Evolutionary conservation across 2,113 vertebrate genomes (phyloP).

Genomic region (Gasterosteus nipponicus): DNA sequence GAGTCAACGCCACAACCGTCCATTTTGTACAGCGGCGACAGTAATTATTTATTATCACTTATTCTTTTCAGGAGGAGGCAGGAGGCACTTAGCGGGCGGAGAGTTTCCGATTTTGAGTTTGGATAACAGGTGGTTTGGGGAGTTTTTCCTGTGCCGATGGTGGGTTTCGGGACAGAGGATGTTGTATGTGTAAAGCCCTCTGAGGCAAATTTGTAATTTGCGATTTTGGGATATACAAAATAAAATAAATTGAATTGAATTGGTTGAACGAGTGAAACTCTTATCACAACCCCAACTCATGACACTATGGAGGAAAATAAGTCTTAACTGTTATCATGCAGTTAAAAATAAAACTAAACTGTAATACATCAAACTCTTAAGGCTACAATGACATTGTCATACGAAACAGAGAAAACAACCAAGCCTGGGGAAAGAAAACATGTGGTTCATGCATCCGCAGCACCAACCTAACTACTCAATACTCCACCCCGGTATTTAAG

Average conservation of each 20-base stretch:
- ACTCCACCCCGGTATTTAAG: slow-evolving; percentile 20
- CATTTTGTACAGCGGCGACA: slow-evolving; percentile 67
- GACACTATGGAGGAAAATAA: slow-evolving; percentile 8
- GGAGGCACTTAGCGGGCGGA: slow-evolving; percentile 43
- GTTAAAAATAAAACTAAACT: neutral
- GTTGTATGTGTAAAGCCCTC: too few species aligned
- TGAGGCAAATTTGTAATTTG: too few species aligned
- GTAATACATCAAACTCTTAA: slow-evolving; percentile 2
- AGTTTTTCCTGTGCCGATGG: too few species aligned
- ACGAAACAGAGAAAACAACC: slow-evolving; percentile 25
- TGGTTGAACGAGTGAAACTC: neutral
- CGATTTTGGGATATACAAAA: too few species aligned
- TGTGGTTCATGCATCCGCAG: slow-evolving; percentile 13
- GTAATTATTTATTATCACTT: slow-evolving; percentile 68
- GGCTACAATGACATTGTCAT: neutral
- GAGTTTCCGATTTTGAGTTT: slow-evolving; percentile 44
- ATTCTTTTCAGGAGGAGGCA: slow-evolving; percentile 57
- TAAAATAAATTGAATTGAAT: too few species aligned
- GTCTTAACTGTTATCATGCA: neutral
- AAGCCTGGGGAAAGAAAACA: slow-evolving; percentile 38
- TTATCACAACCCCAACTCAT: slow-evolving; percentile 5
- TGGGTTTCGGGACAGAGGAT: too few species aligned
- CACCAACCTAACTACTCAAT: slow-evolving; percentile 6
- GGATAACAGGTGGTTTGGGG: neutral
- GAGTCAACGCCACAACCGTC: slow-evolving; percentile 64